Base-by-base conservation (phyloP, 2,113 vertebrate species). In the Scomber colias region DNA sequence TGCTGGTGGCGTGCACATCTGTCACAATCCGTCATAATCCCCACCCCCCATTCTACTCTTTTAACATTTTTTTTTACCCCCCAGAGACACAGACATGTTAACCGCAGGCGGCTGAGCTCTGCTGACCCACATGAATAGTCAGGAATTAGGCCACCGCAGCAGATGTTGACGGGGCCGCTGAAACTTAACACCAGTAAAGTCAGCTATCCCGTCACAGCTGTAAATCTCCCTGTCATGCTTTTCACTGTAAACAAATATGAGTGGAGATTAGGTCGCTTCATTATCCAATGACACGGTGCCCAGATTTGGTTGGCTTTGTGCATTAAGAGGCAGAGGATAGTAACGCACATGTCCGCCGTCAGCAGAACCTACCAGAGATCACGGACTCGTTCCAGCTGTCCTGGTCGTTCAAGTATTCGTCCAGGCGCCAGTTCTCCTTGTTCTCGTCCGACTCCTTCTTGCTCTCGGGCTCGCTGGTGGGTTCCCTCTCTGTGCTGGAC, bases 391-490 rank as follows among this genome's bases (percentile, higher is more conserved):
- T 97, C 93, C 97, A 95, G 75, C 94, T 96, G 82, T 99, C 97
- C 76, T 96, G 97, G 21, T 99, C 97, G 9, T 89, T 95, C 90
- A 96, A 92, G 71, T 95, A 97, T 0, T 96, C 92, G 17, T 94
- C 95, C 92, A 96, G 84, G 11, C 96, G 93, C 93, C 97, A 80
- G 91, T 99, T 99, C 92, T 99, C 98, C 92, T 99, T 99, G 94
- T 99, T 97, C 94, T 99, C 98, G 30, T 98, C 98, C 0, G 95
- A 96, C 76, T 96, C 95, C 69, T 96, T 96, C 30, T 95, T 97
- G 90, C 89, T 92, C 84, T 97, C 96, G 0, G 92, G 81, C 6
- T 94, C 94, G 54, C 84, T 89, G 13, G 91, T 72, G 0, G 93
- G 87, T 84, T 93, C 95, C 77, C 93, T 94, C 78, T 99, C 98